Base-by-base conservation (phyloP, 2,888 invertebrate species). In the Limnephilus rhombicus region DNA sequence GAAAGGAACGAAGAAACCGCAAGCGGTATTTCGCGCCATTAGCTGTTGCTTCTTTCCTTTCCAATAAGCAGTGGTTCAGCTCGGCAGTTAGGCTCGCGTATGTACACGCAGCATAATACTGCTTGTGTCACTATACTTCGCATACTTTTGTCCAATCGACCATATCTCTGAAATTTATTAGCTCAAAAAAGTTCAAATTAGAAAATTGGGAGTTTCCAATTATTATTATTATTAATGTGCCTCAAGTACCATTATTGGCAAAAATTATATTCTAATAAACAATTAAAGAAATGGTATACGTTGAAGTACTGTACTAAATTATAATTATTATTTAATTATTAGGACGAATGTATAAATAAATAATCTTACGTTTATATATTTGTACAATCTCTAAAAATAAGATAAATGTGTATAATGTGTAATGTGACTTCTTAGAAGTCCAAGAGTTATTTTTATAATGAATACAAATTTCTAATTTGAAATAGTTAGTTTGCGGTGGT, bases 101-200 rank as follows among this genome's bases (percentile, higher is more conserved):
- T 45, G 12, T 45, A 45, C 5, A 45, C 2, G 5, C 12, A 12
- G 45, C 45, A 12, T 45, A 45, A 68, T n/a, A 68, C n/a, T 68
- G 68, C 68, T 68, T 68, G 68, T 68, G 68, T 68, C 68, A 68
- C 68, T n/a, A 68, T 68, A 68, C 68, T 68, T 82, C 82, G 12
- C 18, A 34, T 85, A 85, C 24, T 85, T 85, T 85, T 85, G n/a
- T 85, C 85, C 85, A 34, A 85, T 41, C 24, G 68, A 68, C 68
- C 68, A 68, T 68, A 68, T 68, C 68, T 68, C 11, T 85, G 41
- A 85, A 85, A 34, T 31, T 37, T 37, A 85, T 34, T 41, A 85
- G 85, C 85, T 85, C 85, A 85, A 85, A 85, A 85, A 37, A 24
- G 85, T 85, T 37, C 85, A 34, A 85, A 85, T 85, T 85, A 45